These are phyloP conservation scores for Amphiprion percula DNA, from an alignment of 2,113 vertebrate species.

Conservation along the genomic window DNA sequence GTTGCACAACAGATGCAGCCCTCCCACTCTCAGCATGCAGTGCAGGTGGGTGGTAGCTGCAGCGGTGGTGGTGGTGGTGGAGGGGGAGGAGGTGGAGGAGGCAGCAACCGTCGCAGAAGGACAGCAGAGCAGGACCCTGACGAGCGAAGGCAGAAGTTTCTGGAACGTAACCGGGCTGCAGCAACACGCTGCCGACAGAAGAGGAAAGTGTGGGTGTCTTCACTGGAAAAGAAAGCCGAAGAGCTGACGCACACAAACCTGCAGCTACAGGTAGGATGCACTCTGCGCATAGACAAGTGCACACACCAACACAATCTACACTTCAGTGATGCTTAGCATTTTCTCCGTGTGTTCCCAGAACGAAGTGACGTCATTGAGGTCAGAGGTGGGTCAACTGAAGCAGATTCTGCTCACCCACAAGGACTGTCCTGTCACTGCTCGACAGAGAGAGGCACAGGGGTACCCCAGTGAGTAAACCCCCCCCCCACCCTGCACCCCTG, in stretches of 20 bases:
- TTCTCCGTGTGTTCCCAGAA: conserved; percentile 83
- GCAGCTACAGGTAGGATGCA: conserved; percentile 93
- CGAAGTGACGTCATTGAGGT: conserved; percentile 96
- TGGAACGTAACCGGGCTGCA: conserved; percentile 96
- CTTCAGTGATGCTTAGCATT: conserved; percentile 13
- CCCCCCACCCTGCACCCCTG: conserved; percentile 10
- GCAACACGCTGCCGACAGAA: conserved; percentile 99
- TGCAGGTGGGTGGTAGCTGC: conserved; percentile 84
- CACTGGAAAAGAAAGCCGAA: conserved; percentile 99
- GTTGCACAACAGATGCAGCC: conserved; percentile 80
- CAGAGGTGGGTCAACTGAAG: conserved; percentile 98
- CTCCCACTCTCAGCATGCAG: conserved; percentile 89
- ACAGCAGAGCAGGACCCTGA: conserved; percentile 94
- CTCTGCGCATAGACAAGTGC: not conserved
- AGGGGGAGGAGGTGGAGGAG: conserved; percentile 77
- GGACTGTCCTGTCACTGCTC: conserved; percentile 97
- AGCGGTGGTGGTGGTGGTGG: conserved; percentile 81
- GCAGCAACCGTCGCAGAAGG: conserved; percentile 89
- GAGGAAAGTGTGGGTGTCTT: conserved; percentile 99
- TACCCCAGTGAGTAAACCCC: conserved; percentile 93
- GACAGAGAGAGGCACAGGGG: conserved; percentile 96
- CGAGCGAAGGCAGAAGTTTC: conserved; percentile 96
- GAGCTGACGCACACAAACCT: conserved; percentile 99
- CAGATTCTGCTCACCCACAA: conserved; percentile 98
- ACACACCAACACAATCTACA: not conserved